Evolutionary conservation across 2,888 invertebrate species (phyloP), one percentile per base, ranked within the genome.

Genomic region (Sussaba pulchella): DNA sequence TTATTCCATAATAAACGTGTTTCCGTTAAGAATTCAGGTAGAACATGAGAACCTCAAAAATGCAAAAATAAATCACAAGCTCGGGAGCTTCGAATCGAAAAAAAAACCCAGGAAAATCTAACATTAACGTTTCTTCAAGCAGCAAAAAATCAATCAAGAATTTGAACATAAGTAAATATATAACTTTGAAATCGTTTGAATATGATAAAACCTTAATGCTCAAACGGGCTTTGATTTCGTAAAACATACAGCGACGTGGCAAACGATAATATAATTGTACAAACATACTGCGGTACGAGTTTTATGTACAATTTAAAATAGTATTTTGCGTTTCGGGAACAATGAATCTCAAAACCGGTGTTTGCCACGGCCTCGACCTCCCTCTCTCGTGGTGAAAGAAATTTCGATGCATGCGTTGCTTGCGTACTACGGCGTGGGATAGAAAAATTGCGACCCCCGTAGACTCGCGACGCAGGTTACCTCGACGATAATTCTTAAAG

Each of bases 361-460:
- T 72, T 81, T 47, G 59, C 39, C 39, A 43, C 63, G 67, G 47
- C 45, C 17, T 41, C 52, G 66, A 67, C 24, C 39, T 45, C 50
- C 36, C 61, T 17, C 52, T 24, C 59, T 61, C 43, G 59, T 52
- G 64, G 52, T 43, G 59, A 74, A 57, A 70, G 78, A 74, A 74
- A 77, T 81, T 63, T 77, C 70, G 76, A 73, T 73, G 81, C 36
- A 59, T 70, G 57, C 31, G 24, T n/a, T 39, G 47, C 50, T 17
- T 21, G 0, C 17, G 61, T 9, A 24, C 17, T 19, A 24, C 36
- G 78, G 78, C 82, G 82, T 82, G 82, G 82, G 82, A 82, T 61
- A 82, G 71, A 78, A 78, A 78, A 47, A 75, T 67, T 59, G 45
- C 64, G 69, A 72, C 79, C 82, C 69, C 75, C 78, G 66, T 76